Percentiles rank a stretch among this genome's conserved stretches.
These are phyloP conservation scores for Busseola fusca DNA, from an alignment of 2,888 invertebrate genomes.

Conservation along the genomic window DNA sequence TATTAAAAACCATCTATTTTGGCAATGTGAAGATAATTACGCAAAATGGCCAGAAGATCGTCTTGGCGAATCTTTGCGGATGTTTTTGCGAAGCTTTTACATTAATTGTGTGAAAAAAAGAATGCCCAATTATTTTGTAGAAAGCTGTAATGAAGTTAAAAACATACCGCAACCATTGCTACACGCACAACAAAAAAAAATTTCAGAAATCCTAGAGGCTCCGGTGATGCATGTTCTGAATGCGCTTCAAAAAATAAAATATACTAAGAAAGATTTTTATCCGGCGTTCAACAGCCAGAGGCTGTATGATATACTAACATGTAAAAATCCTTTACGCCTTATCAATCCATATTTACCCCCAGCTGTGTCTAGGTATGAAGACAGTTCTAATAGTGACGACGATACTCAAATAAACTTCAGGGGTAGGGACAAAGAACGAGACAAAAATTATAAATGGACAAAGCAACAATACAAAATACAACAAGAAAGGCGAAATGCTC, in stretches of 20 bases:
- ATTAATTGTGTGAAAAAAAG: slow-evolving; percentile 89
- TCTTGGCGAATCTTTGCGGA: slow-evolving; percentile 91
- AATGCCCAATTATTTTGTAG: slow-evolving; percentile 93
- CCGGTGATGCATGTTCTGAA: slow-evolving; percentile 92
- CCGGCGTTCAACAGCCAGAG: slow-evolving; percentile 90
- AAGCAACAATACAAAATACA: slow-evolving; percentile 80
- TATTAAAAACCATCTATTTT: slow-evolving; percentile 92
- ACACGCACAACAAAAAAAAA: slow-evolving; percentile 90
- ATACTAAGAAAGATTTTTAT: slow-evolving; percentile 90
- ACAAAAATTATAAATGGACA: slow-evolving; percentile 87
- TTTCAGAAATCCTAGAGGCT: slow-evolving; percentile 92
- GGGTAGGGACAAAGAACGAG: slow-evolving; percentile 85
- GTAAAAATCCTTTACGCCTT: slow-evolving; percentile 86
- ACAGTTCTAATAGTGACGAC: slow-evolving; percentile 82
- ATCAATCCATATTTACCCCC: slow-evolving; percentile 82
- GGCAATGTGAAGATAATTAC: slow-evolving; percentile 93
- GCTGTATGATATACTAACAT: slow-evolving; percentile 89
- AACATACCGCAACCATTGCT: slow-evolving; percentile 91
- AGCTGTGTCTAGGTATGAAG: slow-evolving; percentile 64
- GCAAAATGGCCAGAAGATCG: slow-evolving; percentile 93
- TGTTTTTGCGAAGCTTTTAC: slow-evolving; percentile 91
- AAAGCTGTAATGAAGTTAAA: slow-evolving; percentile 92
- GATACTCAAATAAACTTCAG: slow-evolving; percentile 79
- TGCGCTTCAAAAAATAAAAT: slow-evolving; percentile 91
- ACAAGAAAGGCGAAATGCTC: slow-evolving; percentile 77